These are phyloP conservation scores for Corydoras sp. DNA, from an alignment of 2,113 vertebrate species.

Conservation along the genomic window DNA sequence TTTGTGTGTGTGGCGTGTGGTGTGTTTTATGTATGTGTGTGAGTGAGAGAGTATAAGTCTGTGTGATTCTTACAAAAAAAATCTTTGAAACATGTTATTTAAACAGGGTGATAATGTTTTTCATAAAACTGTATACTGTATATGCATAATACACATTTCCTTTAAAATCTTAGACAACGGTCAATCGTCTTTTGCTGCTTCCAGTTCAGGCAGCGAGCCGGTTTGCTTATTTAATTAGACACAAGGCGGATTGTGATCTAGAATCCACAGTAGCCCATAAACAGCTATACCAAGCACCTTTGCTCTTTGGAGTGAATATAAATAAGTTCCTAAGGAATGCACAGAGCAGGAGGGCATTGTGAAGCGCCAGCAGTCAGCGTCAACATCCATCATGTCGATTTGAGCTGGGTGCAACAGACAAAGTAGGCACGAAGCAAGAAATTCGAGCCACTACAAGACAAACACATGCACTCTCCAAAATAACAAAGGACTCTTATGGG, in stretches of 20 bases:
- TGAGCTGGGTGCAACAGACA: conserved; percentile 42
- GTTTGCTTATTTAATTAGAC: conserved; percentile 17
- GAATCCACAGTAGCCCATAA: conserved; percentile 37
- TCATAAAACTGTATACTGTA: too few species aligned
- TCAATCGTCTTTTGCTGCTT: neutral
- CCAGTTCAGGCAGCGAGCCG: neutral
- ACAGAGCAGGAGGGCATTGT: conserved; percentile 2
- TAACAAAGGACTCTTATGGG: conserved; percentile 67
- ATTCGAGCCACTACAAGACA: conserved; percentile 68
- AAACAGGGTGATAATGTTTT: too few species aligned
- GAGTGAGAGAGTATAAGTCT: too few species aligned
- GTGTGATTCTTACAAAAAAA: too few species aligned
- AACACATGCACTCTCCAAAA: conserved; percentile 78
- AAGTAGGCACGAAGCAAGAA: conserved; percentile 58
- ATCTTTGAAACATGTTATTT: too few species aligned
- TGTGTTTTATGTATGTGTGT: too few species aligned
- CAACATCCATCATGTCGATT: conserved; percentile 53
- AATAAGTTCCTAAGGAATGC: conserved; percentile 48
- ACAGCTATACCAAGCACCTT: conserved; percentile 36
- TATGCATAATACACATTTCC: too few species aligned
- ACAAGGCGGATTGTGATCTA: conserved; percentile 10
- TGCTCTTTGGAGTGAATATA: conserved; percentile 42
- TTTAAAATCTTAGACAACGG: too few species aligned
- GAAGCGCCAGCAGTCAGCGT: conserved; percentile 49
- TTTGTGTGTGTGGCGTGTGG: too few species aligned